Evolutionary conservation across 2,888 invertebrate species (phyloP).

Genomic region (Noctua pronuba): DNA sequence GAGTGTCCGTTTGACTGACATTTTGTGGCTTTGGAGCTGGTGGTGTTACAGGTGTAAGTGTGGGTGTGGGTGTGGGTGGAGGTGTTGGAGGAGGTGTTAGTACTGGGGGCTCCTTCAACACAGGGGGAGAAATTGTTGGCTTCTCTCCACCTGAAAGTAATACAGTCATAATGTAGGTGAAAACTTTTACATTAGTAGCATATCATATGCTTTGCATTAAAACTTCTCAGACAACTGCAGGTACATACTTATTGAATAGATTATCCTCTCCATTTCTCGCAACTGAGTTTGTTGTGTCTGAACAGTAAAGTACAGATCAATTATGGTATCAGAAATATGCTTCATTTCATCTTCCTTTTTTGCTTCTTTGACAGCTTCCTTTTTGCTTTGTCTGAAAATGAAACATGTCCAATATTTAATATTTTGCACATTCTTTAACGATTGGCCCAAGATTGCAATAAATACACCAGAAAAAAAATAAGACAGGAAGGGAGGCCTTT

Average conservation of each 20-base stretch:
- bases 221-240: not conserved
- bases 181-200: slow-evolving; percentile 3
- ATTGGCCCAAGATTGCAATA: not conserved
- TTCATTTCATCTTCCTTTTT: slow-evolving; percentile 92
- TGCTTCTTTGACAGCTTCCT: slow-evolving; percentile 95
- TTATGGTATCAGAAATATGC: slow-evolving; percentile 92
- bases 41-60: slow-evolving; percentile 26
- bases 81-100: slow-evolving; percentile 30
- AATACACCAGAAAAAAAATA: not conserved
- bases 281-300: slow-evolving; percentile 95
- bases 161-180: slow-evolving; percentile 1
- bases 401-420: not conserved
- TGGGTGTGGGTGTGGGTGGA: slow-evolving; percentile 16
- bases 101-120: slow-evolving; percentile 55
- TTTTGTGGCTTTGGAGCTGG: slow-evolving; percentile 66
- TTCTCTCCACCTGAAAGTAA: slow-evolving; percentile 77
- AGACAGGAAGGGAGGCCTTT: not conserved
- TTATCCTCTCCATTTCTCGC: slow-evolving; percentile 92
- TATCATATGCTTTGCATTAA: not conserved
- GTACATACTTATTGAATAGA: slow-evolving; percentile 80
- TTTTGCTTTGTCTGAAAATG: slow-evolving; percentile 92
- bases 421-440: not conserved
- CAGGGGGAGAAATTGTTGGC: slow-evolving; percentile 68
- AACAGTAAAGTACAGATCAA: slow-evolving; percentile 93
- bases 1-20: slow-evolving; percentile 56